Conservation (phyloP, 2,888 invertebrate species). For the Eilema depressum region DNA sequence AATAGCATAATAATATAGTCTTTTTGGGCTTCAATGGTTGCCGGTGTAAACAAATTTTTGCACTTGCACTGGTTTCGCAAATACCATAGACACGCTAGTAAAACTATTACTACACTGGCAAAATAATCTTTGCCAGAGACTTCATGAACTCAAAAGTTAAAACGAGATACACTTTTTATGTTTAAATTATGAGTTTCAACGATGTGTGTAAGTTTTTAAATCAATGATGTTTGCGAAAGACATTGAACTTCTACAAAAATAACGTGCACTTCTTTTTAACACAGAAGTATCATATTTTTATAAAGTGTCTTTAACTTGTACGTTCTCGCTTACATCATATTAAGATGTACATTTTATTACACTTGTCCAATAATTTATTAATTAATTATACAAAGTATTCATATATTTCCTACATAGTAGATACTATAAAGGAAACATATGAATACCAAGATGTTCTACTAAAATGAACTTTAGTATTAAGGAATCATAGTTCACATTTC, state of each 20-base stretch:
- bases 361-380: conserved; percentile 44
- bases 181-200: no score
- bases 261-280: conserved; percentile 17
- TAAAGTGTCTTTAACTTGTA: conserved; percentile 30
- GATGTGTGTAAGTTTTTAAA: background rate
- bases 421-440: background rate
- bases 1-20: background rate
- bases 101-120: no score
- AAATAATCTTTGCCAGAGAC: no score
- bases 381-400: conserved; percentile 48
- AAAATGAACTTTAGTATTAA: conserved; percentile 22
- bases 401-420: conserved; percentile 40
- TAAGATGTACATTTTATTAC: conserved; percentile 43
- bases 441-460: background rate
- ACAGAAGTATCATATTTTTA: conserved; percentile 38
- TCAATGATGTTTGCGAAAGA: background rate
- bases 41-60: no score
- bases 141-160: no score
- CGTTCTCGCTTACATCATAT: conserved; percentile 37
- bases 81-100: no score
- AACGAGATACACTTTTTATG: no score
- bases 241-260: background rate
- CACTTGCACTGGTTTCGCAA: no score
- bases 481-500: conserved; percentile 26
- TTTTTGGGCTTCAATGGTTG: no score